A percentile compares a stretch with the other conserved stretches of the same genome.
Conservation (phyloP, 2,888 invertebrate genomes). For the Phaedon cochleariae region DNA sequence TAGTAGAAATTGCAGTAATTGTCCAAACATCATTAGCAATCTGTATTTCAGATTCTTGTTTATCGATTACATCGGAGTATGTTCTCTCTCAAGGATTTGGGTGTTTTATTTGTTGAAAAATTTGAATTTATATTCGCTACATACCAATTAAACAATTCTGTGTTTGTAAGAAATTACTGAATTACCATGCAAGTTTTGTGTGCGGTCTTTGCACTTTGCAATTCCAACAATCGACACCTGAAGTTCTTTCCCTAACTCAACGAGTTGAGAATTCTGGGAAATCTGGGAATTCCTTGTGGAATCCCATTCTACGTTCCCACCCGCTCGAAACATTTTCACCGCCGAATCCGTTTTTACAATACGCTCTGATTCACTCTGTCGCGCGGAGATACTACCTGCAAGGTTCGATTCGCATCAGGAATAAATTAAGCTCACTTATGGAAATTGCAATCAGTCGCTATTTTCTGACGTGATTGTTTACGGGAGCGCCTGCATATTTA, state of each 20-base stretch:
- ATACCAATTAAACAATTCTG: no score
- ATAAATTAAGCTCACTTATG: constrained; percentile 53
- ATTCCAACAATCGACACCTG: background rate
- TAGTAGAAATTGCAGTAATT: no score
- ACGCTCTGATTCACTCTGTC: constrained; percentile 45
- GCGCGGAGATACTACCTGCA: constrained; percentile 42
- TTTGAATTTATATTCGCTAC: no score
- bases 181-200: no score
- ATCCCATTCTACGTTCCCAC: background rate
- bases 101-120: no score
- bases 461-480: constrained; percentile 49
- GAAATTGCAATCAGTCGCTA: constrained; percentile 52
- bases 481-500: constrained; percentile 48
- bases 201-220: background rate
- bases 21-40: no score
- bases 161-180: no score
- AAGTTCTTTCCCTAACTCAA: background rate
- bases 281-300: background rate
- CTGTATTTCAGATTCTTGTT: no score
- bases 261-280: background rate
- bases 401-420: constrained; percentile 49
- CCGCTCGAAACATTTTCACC: background rate
- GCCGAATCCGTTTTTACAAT: constrained; percentile 33
- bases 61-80: no score
- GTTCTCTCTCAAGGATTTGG: no score